Evolutionary conservation across 2,113 vertebrate genomes (phyloP).

Genomic region (Antidorcas marsupialis): DNA sequence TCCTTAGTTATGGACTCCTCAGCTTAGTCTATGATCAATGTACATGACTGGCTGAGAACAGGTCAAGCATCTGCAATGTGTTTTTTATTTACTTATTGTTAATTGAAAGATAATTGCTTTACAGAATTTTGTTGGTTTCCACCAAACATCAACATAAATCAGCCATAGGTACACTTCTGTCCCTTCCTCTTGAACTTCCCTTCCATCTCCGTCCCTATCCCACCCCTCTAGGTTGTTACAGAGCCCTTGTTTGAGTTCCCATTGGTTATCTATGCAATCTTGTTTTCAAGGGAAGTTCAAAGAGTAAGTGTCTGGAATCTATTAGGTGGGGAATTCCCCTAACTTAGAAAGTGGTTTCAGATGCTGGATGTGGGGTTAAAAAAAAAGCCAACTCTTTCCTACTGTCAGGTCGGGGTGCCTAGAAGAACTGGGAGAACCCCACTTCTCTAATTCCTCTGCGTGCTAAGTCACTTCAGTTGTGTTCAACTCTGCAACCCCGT

Average conservation of each 20-base stretch:
- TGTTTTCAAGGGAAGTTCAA: neutral
- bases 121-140: neutral
- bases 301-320: neutral
- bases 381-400: neutral
- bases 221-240: neutral
- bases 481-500: neutral
- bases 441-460: neutral
- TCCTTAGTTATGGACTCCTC: neutral
- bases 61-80: neutral
- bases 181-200: neutral
- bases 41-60: neutral
- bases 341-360: conserved; percentile 1
- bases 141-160: neutral
- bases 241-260: neutral
- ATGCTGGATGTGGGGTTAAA: neutral
- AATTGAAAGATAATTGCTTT: neutral
- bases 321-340: neutral
- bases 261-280: neutral
- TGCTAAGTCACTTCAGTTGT: neutral
- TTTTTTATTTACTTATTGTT: neutral
- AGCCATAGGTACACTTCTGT: neutral
- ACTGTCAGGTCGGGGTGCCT: neutral
- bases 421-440: neutral
- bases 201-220: neutral
- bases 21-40: neutral